These are phyloP conservation scores for Mobula birostris DNA, from an alignment of 2,113 vertebrate genomes.

Conservation along the genomic window DNA sequence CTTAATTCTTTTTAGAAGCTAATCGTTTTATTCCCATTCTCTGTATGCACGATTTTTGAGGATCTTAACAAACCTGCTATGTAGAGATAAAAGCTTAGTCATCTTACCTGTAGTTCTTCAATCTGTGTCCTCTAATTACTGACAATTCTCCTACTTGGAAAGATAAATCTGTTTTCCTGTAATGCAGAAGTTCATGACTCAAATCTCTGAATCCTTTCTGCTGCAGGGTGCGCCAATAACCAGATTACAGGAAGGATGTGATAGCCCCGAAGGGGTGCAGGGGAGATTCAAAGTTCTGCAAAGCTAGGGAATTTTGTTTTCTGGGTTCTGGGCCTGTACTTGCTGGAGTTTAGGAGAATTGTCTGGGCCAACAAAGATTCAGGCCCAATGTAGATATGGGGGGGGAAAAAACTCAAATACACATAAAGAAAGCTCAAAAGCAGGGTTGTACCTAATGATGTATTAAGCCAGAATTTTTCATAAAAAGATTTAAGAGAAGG, in stretches of 20 bases:
- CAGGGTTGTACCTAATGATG: neutral
- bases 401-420: too few species aligned
- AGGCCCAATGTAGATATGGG: neutral
- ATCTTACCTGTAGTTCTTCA: neutral
- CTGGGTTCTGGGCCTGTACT: too few species aligned
- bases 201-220: neutral
- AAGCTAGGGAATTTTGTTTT: too few species aligned
- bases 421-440: neutral
- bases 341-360: neutral
- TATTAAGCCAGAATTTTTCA: neutral
- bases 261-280: too few species aligned
- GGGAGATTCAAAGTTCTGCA: too few species aligned
- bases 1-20: neutral
- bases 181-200: neutral
- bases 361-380: neutral
- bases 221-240: neutral
- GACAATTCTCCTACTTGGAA: neutral
- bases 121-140: neutral
- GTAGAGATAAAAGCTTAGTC: neutral
- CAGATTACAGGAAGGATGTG: too few species aligned
- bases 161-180: neutral
- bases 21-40: neutral
- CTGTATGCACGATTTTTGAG: neutral
- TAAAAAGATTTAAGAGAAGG: neutral
- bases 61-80: neutral